Base-by-base conservation (phyloP, 1,140 invertebrate species). In the Zophobas atratus region DNA sequence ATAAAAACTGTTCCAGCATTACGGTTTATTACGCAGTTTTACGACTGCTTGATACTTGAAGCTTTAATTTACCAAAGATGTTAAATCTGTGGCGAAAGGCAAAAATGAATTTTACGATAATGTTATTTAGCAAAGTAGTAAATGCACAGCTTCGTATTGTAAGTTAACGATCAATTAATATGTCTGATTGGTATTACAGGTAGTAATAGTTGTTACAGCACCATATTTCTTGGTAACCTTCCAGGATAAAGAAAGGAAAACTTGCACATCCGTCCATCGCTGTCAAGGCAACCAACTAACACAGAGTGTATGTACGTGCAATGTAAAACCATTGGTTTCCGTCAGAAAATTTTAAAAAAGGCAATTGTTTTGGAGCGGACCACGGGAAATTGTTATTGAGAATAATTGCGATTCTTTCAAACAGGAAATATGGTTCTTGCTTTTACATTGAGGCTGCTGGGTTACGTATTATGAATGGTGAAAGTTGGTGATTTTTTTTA, bases 401-500 rank as follows among this genome's bases (percentile, higher is more conserved):
- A 55, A 51, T 51, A 75, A 75, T 75, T 75, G 72, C 41, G 53
- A 57, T 57, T 75, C 72, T 75, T 75, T 75, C 55, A 32, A 75
- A 75, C 72, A 75, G 72, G 72, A 75, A 75, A 75, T 75, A 75
- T 75, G 72, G 72, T 75, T 56, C 39, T 55, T 75, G 72, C 72
- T 75, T 57, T 75, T 57, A 57, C 51, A 75, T 75, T 46, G 72
- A 75, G 72, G 72, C 53, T 75, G 70, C 36, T 71, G 53, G 49
- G 53, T 75, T 75, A 75, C 72, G 72, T 75, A 38, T 55, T 67
- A 71, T 57, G 72, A 75, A 46, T 75, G 53, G 72, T 75, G 72
- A 75, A 75, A 75, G 72, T 75, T 75, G 72, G 72, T 51, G 72
- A 75, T 75, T 75, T 75, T 73, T 73, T 75, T 56, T 57, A 75